A percentile compares a stretch with the other conserved stretches of the same genome.
These are phyloP conservation scores for Cheilosia pagana DNA, from an alignment of 2,888 invertebrate genomes.

Conservation along the genomic window DNA sequence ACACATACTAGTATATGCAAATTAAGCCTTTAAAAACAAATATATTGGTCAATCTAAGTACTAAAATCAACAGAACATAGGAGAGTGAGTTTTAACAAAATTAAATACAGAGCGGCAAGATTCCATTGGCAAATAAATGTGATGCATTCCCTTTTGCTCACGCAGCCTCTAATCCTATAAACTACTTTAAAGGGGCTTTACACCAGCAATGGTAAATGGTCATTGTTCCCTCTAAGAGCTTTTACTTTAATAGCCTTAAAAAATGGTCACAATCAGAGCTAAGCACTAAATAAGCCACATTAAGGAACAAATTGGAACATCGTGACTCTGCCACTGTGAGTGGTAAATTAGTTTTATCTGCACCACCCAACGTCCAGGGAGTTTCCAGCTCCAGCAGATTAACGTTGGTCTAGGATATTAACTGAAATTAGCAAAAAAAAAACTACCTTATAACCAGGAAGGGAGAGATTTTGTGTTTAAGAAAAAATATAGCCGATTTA, in stretches of 20 bases:
- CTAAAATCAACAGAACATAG: no score
- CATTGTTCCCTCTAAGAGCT: constrained; percentile 26
- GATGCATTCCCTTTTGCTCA: background rate
- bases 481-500: no score
- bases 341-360: background rate
- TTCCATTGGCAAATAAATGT: background rate
- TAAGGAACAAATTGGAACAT: constrained; percentile 4
- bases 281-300: constrained; percentile 19
- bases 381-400: background rate
- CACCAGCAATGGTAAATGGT: constrained; percentile 10
- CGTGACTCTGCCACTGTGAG: background rate
- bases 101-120: background rate
- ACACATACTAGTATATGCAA: no score
- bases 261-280: constrained; percentile 13
- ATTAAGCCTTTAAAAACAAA: no score
- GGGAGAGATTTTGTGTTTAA: no score
- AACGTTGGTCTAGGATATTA: background rate
- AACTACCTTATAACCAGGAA: no score
- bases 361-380: background rate
- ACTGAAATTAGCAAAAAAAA: background rate
- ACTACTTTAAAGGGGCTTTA: constrained; percentile 2
- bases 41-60: no score
- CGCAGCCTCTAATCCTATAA: constrained; percentile 18
- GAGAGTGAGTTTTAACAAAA: background rate
- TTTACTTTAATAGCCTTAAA: constrained; percentile 11